Percentiles rank a stretch among this genome's conserved stretches.
Conservation (phyloP, 2,797 vertebrate genomes). For the Artibeus jamaicensis region DNA sequence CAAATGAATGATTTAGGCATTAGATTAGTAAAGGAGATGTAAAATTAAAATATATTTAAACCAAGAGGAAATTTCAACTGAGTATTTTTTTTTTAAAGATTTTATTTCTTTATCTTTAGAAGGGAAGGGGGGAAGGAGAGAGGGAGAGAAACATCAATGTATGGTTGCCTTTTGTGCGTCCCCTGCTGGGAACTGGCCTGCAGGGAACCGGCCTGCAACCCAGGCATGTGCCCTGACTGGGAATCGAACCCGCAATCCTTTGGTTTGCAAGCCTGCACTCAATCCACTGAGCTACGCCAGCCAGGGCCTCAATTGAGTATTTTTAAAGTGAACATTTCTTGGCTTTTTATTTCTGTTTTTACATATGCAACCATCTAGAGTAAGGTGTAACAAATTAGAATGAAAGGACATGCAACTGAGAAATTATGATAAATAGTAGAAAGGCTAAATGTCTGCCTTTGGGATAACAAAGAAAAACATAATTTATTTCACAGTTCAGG, state of each 20-base stretch:
- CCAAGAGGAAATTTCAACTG: background rate
- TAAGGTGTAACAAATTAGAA: constrained; percentile 28
- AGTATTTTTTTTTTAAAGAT: constrained; percentile 43
- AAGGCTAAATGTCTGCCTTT: constrained; percentile 43
- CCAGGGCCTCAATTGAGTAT: background rate
- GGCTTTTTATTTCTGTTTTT: background rate
- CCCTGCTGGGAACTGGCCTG: too few species aligned
- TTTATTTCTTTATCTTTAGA: too few species aligned
- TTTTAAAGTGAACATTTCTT: background rate
- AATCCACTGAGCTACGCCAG: too few species aligned
- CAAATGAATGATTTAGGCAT: background rate
- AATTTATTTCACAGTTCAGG: constrained; percentile 35
- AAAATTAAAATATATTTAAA: constrained; percentile 41
- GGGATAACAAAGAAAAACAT: constrained; percentile 16
- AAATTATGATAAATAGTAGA: background rate
- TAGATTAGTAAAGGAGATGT: background rate
- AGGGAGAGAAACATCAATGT: too few species aligned
- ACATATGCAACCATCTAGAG: background rate
- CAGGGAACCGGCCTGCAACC: too few species aligned
- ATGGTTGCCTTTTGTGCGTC: too few species aligned
- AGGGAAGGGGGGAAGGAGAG: too few species aligned
- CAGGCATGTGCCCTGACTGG: too few species aligned
- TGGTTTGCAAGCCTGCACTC: too few species aligned
- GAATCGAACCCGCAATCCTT: too few species aligned
- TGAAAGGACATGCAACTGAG: background rate